Base-by-base conservation (phyloP, 2,888 invertebrate genomes). In the Alentia gelatinosa region DNA sequence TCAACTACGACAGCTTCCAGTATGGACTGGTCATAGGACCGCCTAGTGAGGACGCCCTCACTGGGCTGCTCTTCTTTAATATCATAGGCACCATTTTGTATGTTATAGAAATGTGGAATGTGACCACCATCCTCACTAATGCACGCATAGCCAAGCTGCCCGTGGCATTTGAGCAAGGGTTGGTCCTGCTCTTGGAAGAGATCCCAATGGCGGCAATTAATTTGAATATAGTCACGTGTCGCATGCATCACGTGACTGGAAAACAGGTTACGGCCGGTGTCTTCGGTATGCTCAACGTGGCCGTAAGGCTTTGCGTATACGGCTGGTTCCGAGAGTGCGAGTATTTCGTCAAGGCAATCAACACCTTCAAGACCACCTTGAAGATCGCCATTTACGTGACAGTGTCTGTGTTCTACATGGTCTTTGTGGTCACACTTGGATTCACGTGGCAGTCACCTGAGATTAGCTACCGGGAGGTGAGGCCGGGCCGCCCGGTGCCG, bases 151-250 rank as follows among this genome's bases (percentile, higher is more conserved):
- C 89, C 88, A 75, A 56, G 37, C 15, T 92, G 26, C 92, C 92
- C 23, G 79, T 91, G 19, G 92, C 88, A 33, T 74, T 91, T n/a
- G 92, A 92, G 89, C 92, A 92, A 39, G 91, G 83, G 0, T 40
- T 91, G 15, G 89, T 90, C 15, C 47, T 92, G 89, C 47, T 92
- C 26, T 26, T 90, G 30, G 90, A 88, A 50, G 91, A 90, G 47
- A 91, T 92, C 40, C 92, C 92, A n/a, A 39, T 84, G 79, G 92
- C 90, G 1, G 83, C 90, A 26, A 84, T 90, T 75, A 92, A 92
- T 89, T 90, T 92, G 47, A 79, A 35, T 50, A 90, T 91, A 15
- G 89, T 90, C 35, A 90, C 90, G 19, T 92, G 92, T 40, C 91
- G 92, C 30, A 33, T 50, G 42, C 90, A 84, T 15, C 37, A 40